A percentile compares a stretch with the other conserved stretches of the same genome.
Evolutionary conservation across 2,113 vertebrate genomes (phyloP).

Genomic region (Podarcis muralis): DNA sequence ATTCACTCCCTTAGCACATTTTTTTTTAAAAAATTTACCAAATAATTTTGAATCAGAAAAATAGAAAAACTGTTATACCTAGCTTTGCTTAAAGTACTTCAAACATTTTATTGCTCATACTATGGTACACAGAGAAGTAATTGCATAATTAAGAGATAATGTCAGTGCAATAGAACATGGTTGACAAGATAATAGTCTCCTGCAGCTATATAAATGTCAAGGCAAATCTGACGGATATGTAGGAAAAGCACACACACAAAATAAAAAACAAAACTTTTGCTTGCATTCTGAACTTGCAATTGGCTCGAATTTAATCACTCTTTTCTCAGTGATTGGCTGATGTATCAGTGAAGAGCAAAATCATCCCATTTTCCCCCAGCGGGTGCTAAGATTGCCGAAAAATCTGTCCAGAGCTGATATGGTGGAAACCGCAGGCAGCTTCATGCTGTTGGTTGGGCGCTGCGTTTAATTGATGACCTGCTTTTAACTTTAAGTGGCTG

Average conservation of each 20-base stretch:
- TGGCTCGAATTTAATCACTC: conserved; percentile 36
- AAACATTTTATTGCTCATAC: conserved; percentile 71
- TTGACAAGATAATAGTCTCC: conserved; percentile 78
- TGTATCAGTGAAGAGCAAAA: not conserved
- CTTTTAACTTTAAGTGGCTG: not conserved
- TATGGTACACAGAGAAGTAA: conserved; percentile 76
- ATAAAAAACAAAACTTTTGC: conserved; percentile 45
- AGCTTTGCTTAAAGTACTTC: conserved; percentile 67
- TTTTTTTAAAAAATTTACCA: conserved; percentile 39
- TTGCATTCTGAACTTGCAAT: conserved; percentile 52
- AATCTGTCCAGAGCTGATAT: not conserved
- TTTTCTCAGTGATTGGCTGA: not conserved
- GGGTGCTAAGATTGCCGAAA: not conserved
- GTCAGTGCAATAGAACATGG: conserved; percentile 73
- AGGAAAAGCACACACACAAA: conserved; percentile 49
- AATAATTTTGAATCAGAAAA: conserved; percentile 45
- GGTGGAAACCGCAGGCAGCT: not conserved
- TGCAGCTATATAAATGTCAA: conserved; percentile 70
- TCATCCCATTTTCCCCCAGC: not conserved
- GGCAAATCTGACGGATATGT: conserved; percentile 59
- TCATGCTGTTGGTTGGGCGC: not conserved
- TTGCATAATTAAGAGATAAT: conserved; percentile 81
- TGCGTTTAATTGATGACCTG: not conserved
- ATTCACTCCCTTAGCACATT: conserved; percentile 42
- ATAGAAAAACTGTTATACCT: conserved; percentile 46